phyloP scores from a whole-genome alignment of 1,140 invertebrate genomes.

The Anoplolepis gracilipes region DNA sequence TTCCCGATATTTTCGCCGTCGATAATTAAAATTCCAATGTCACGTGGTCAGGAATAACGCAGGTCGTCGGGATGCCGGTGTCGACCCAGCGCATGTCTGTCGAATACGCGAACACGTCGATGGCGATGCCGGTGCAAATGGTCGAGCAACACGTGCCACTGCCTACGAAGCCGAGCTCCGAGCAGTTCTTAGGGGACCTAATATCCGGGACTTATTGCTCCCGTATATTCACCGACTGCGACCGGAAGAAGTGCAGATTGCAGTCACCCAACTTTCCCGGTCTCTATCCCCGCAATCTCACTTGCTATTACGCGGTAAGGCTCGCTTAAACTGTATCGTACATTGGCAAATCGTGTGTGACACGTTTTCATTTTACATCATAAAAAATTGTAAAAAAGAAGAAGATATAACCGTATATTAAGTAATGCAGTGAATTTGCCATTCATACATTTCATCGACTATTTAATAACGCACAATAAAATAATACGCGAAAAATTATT shows the following conservation, averaged over 20 bases:
- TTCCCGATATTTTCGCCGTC: conserved; percentile 38
- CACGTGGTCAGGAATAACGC: conserved; percentile 76
- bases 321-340: neutral
- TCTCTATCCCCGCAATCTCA: conserved; percentile 95
- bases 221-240: conserved; percentile 95
- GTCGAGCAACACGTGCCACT: conserved; percentile 76
- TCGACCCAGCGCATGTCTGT: conserved; percentile 61
- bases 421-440: neutral
- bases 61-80: conserved; percentile 61
- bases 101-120: conserved; percentile 79
- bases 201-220: conserved; percentile 96
- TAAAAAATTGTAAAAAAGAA: neutral
- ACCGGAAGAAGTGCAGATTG: conserved; percentile 93
- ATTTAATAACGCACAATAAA: neutral
- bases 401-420: neutral
- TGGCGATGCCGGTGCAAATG: conserved; percentile 80
- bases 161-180: conserved; percentile 80
- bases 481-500: neutral
- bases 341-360: neutral
- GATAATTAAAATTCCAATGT: conserved; percentile 59
- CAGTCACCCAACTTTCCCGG: conserved; percentile 97
- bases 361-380: neutral
- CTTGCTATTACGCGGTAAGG: conserved; percentile 94
- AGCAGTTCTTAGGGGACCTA: conserved; percentile 92
- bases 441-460: neutral